phyloP scores from a whole-genome alignment of 2,113 vertebrate species.

The Rhagologus leucostigma region DNA sequence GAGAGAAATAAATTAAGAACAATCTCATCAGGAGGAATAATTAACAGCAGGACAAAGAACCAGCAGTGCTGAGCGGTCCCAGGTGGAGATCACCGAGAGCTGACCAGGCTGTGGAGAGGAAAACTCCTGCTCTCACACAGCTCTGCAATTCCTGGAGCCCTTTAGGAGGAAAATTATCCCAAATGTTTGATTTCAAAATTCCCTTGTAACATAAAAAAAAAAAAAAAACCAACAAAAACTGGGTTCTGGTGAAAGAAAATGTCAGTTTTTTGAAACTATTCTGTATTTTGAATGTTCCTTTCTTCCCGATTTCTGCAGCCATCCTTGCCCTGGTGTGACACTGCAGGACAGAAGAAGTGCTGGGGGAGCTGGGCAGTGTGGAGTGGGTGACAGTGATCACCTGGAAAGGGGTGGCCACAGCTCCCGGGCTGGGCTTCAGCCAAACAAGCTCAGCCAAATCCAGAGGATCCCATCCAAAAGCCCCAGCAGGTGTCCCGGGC shows the following conservation, averaged over 20 bases:
- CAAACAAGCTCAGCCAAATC: rapidly evolving
- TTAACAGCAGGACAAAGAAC: not conserved
- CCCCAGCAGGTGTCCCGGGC: not conserved
- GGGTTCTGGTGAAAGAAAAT: not conserved
- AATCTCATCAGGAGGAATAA: not conserved
- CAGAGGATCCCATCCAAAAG: not conserved
- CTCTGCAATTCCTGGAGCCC: not conserved
- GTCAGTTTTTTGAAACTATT: no score
- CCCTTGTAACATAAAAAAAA: not conserved
- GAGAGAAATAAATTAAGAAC: not conserved
- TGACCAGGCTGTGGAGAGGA: not conserved
- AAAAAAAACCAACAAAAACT: not conserved
- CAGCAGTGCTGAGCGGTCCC: not conserved
- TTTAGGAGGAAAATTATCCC: not conserved
- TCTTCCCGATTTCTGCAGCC: not conserved
- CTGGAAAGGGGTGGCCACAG: not conserved
- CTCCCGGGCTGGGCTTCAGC: not conserved
- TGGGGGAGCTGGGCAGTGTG: not conserved
- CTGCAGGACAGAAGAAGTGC: not conserved
- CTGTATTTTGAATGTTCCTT: not conserved
- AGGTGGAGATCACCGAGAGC: not conserved
- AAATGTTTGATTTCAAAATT: not conserved
- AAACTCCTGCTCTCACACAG: not conserved
- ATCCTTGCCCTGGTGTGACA: not conserved
- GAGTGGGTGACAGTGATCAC: rapidly evolving